Evolutionary conservation across 1,140 invertebrate genomes (phyloP).

Genomic region (Drosophila pruinosa): DNA sequence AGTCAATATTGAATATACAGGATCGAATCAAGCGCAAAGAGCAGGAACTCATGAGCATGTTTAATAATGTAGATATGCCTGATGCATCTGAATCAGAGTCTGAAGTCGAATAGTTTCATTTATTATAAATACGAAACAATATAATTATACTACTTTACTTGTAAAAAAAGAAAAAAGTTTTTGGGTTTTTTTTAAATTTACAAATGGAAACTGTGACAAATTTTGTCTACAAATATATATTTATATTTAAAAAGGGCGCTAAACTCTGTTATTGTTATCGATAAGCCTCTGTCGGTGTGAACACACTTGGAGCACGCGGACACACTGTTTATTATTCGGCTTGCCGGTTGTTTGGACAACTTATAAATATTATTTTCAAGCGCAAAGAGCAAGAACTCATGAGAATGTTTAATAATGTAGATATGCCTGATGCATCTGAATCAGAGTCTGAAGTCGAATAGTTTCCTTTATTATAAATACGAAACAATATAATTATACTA

Average conservation of each 20-base stretch:
- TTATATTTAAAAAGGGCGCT: too few species aligned
- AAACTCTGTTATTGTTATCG: constrained; percentile 4
- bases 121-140: not conserved
- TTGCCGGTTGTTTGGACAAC: constrained; percentile 16
- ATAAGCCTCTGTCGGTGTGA: not conserved
- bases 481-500: too few species aligned
- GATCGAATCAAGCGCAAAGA: constrained; percentile 71
- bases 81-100: constrained; percentile 12
- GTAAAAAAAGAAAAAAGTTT: too few species aligned
- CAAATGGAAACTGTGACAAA: too few species aligned
- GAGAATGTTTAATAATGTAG: too few species aligned
- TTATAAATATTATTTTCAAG: constrained; percentile 3
- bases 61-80: constrained; percentile 49
- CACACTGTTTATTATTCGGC: constrained; percentile 12
- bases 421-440: too few species aligned
- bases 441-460: too few species aligned
- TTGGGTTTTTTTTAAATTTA: too few species aligned
- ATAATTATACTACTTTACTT: too few species aligned
- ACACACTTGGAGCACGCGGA: not conserved
- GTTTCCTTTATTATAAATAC: too few species aligned
- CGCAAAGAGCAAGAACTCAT: too few species aligned
- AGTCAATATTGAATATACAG: constrained; percentile 65
- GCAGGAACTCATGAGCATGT: constrained; percentile 64
- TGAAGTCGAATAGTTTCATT: not conserved
- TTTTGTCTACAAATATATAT: too few species aligned